Conservation (phyloP, 2,888 invertebrate species). For the Nectonema munidae region DNA sequence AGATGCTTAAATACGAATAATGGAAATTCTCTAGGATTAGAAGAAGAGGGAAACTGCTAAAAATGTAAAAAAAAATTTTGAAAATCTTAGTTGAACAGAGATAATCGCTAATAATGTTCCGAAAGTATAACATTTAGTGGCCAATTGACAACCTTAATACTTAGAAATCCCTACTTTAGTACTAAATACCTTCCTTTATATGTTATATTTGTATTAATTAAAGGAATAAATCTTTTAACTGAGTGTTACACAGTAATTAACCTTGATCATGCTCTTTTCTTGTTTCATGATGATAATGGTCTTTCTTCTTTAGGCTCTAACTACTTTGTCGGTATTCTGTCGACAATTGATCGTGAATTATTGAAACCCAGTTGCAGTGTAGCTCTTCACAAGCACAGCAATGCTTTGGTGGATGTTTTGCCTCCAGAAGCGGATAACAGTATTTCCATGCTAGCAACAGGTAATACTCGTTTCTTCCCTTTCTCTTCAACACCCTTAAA, state of each 20-base stretch:
- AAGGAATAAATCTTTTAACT: slow-evolving; percentile 6
- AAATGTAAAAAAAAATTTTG: too few relatives aligned
- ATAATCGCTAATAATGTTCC: too few relatives aligned
- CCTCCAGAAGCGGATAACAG: slow-evolving; percentile 97
- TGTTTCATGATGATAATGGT: too few relatives aligned
- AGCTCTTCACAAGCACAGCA: slow-evolving; percentile 89
- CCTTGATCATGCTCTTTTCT: background rate
- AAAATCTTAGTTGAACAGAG: too few relatives aligned
- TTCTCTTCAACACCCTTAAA: background rate
- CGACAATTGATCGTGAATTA: slow-evolving; percentile 81
- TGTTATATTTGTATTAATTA: background rate
- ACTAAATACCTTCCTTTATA: slow-evolving; percentile 1
- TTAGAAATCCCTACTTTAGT: slow-evolving; percentile 8
- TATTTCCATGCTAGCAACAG: slow-evolving; percentile 80
- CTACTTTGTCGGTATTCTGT: slow-evolving; percentile 87
- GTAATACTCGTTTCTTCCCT: slow-evolving; percentile 25
- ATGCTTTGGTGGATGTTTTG: slow-evolving; percentile 90
- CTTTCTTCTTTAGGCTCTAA: slow-evolving; percentile 68
- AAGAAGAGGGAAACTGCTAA: too few relatives aligned
- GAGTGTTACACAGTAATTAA: background rate
- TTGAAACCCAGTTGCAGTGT: slow-evolving; percentile 90
- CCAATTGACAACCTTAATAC: slow-evolving; percentile 1
- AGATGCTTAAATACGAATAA: too few relatives aligned
- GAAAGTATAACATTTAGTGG: slow-evolving; percentile 6
- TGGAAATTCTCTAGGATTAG: too few relatives aligned